Percentiles rank a stretch among this genome's conserved stretches.
Conservation (phyloP, 2,113 vertebrate species). For the Orthonyx spaldingii region DNA sequence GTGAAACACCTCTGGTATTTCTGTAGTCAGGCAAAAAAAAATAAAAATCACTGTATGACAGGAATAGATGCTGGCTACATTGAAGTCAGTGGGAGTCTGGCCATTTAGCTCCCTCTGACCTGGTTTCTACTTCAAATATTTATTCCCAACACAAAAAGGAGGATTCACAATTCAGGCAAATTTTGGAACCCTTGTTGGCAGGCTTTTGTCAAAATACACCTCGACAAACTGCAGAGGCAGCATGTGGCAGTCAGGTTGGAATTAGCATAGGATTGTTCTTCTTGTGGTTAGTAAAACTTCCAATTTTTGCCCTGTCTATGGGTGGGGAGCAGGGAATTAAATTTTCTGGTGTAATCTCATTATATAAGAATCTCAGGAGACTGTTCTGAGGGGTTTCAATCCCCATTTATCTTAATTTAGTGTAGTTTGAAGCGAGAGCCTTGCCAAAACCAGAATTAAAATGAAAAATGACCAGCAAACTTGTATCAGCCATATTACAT, state of each 20-base stretch:
- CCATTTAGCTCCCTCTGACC: neutral
- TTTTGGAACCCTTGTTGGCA: neutral
- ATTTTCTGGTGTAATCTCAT: neutral
- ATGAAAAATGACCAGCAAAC: neutral
- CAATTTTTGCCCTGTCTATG: neutral
- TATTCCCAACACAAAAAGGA: conserved; percentile 12
- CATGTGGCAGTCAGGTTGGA: neutral
- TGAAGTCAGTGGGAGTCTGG: neutral
- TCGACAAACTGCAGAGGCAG: neutral
- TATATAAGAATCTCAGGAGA: neutral
- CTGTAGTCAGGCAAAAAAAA: neutral
- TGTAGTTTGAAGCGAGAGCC: neutral
- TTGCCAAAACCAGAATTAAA: neutral
- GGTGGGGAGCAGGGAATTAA: neutral
- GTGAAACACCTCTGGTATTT: neutral
- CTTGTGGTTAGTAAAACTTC: neutral
- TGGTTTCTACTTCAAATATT: conserved; percentile 16
- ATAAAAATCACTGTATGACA: neutral
- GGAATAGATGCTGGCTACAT: neutral
- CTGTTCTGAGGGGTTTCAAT: neutral
- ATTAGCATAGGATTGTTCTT: neutral
- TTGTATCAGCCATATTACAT: neutral
- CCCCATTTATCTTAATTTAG: neutral
- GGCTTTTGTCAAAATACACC: neutral
- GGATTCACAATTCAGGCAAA: conserved; percentile 35